These are phyloP conservation scores for Urocynchramus pylzowi DNA, from an alignment of 2,113 vertebrate genomes.

Conservation along the genomic window DNA sequence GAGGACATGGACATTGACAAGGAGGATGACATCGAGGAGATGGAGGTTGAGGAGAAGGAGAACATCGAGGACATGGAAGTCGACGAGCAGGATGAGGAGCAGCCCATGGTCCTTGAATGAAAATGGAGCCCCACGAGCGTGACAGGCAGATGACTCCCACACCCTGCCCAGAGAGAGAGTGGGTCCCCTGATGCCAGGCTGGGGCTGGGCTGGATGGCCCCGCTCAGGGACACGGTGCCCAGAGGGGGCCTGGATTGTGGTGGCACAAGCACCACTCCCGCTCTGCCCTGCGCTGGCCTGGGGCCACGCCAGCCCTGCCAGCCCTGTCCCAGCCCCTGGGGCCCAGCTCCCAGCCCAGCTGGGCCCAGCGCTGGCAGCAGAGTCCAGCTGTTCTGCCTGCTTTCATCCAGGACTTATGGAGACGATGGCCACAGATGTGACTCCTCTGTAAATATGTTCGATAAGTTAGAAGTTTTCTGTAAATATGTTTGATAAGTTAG, in stretches of 20 bases:
- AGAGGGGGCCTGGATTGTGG: background rate
- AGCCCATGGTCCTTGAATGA: background rate
- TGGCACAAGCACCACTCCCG: background rate
- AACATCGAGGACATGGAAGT: background rate
- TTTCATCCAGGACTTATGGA: too few species aligned
- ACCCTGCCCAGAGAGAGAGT: background rate
- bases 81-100: fast-evolving
- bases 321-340: background rate
- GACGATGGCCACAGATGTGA: fast-evolving
- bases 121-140: too few species aligned
- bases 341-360: background rate
- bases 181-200: background rate
- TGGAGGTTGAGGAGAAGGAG: fast-evolving
- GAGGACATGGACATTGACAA: too few species aligned
- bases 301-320: too few species aligned
- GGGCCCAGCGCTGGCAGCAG: background rate
- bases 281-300: background rate
- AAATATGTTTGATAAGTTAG: too few species aligned
- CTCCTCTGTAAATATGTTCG: background rate
- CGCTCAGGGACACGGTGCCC: background rate
- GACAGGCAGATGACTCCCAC: too few species aligned
- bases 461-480: too few species aligned
- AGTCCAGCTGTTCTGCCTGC: background rate
- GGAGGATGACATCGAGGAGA: too few species aligned
- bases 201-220: background rate